phyloP scores from a whole-genome alignment of 2,888 invertebrate species.

The Drosophila meridionalis region DNA sequence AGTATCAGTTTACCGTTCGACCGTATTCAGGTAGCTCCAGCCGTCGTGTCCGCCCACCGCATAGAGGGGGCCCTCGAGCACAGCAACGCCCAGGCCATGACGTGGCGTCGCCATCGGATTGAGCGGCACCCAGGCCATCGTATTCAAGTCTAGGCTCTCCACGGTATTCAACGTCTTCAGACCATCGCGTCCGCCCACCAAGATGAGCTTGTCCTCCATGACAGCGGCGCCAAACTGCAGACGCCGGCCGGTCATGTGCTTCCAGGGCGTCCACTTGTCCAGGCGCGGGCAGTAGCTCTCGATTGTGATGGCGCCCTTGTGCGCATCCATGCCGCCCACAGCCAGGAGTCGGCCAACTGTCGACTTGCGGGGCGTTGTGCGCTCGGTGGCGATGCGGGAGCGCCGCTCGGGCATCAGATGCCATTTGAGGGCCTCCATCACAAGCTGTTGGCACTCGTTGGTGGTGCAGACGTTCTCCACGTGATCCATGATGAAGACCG shows the following conservation, averaged over 20 bases:
- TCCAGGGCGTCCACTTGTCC: constrained; percentile 84
- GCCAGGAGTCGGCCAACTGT: constrained; percentile 95
- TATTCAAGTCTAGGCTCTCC: constrained; percentile 94
- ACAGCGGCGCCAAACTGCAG: constrained; percentile 97
- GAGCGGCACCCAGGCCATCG: constrained; percentile 91
- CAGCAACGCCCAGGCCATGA: constrained; percentile 92
- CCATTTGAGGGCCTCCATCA: constrained; percentile 97
- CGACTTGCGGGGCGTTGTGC: constrained; percentile 95
- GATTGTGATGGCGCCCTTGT: constrained; percentile 95
- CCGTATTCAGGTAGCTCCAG: constrained; percentile 94
- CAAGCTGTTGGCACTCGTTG: constrained; percentile 92
- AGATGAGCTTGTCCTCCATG: constrained; percentile 91
- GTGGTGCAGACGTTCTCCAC: constrained; percentile 90
- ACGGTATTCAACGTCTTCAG: constrained; percentile 96
- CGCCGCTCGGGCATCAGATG: constrained; percentile 95
- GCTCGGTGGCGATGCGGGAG: constrained; percentile 90
- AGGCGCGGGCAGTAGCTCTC: constrained; percentile 89
- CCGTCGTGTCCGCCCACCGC: constrained; percentile 98
- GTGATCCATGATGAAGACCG: constrained; percentile 95
- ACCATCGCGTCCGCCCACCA: constrained; percentile 96
- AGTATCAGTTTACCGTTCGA: constrained; percentile 87
- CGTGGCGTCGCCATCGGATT: constrained; percentile 96
- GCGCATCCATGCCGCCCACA: constrained; percentile 97
- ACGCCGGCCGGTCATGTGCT: constrained; percentile 86
- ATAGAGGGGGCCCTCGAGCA: constrained; percentile 92